Percentiles rank a stretch among this genome's conserved stretches.
phyloP scores from a whole-genome alignment of 1,140 invertebrate genomes.

The Pollicipes pollicipes region DNA sequence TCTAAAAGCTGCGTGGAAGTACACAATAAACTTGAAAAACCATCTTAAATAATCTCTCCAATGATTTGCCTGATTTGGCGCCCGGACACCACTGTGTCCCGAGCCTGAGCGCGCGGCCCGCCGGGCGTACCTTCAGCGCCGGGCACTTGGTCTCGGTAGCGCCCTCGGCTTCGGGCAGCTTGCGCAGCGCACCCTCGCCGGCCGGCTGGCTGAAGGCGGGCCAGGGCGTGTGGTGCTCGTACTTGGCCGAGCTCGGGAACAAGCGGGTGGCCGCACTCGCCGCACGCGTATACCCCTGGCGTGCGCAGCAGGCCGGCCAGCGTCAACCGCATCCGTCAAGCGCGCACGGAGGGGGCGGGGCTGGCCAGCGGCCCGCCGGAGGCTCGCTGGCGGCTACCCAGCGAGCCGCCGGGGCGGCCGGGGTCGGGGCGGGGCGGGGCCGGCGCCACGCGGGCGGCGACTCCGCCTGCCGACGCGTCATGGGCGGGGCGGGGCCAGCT shows the following conservation, averaged over 20 bases:
- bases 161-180: constrained; percentile 25
- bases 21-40: no score
- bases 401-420: no score
- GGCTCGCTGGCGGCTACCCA: not conserved
- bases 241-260: constrained; percentile 35
- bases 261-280: constrained; percentile 31
- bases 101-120: no score
- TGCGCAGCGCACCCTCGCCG: constrained; percentile 27
- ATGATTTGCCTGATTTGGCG: no score
- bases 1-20: no score
- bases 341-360: no score
- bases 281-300: constrained; percentile 24
- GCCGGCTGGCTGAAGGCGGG: constrained; percentile 34
- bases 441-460: no score
- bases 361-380: not conserved
- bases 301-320: not conserved
- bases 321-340: not conserved
- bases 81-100: no score
- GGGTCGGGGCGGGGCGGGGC: no score
- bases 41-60: no score
- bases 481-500: no score
- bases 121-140: constrained; percentile 16
- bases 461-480: no score
- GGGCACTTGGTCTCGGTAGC: constrained; percentile 7
- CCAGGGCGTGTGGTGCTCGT: constrained; percentile 35